Base-by-base conservation (phyloP, 2,113 vertebrate genomes). In the Hemibagrus wyckioides region DNA sequence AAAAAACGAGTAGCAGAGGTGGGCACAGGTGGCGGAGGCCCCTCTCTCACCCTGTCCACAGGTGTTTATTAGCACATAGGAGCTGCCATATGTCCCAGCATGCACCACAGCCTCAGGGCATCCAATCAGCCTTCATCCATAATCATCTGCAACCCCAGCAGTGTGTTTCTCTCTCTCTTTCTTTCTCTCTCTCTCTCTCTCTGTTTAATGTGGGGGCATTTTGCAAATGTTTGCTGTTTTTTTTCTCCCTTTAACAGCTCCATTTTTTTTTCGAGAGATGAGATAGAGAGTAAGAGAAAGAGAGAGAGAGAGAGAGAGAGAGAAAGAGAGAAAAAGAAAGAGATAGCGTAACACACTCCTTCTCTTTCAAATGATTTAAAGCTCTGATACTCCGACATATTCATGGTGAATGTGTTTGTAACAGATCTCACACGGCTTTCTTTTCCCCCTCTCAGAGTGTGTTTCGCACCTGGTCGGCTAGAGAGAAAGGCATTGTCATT, bases 1-100 rank as follows among this genome's bases (percentile, higher is more conserved):
- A 9, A 61, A 77, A 69, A 77, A 56, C 92, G 92, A 90, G 93
- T 84, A 21, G 10, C 21, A 90, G 92, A 93, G 92, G 93, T 93
- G 94, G 92, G 92, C 92, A 93, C 94, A 95, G 94, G 95, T 94
- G 94, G 93, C 91, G 91, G 21, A 90, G 89, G 85, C 90, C 93
- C 91, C 90, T 92, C 89, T 88, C 88, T 83, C 88, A 85, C 90
- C 90, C 85, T 93, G 91, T 94, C 93, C 94, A 95, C 94, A 95
- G 95, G 95, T 94, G 94, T 94, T 95, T 95, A 96, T 95, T 95
- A 95, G 93, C 95, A 95, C 95, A 95, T 94, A 94, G 93, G 92
- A 95, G 93, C 93, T 94, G 93, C 94, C 95, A 95, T 94, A 96
- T 95, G 94, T 94, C 95, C 92, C 89, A 90, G 90, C 88, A 92